These are phyloP conservation scores for Thinocorus orbignyianus DNA, from an alignment of 2,113 vertebrate genomes.

Conservation along the genomic window DNA sequence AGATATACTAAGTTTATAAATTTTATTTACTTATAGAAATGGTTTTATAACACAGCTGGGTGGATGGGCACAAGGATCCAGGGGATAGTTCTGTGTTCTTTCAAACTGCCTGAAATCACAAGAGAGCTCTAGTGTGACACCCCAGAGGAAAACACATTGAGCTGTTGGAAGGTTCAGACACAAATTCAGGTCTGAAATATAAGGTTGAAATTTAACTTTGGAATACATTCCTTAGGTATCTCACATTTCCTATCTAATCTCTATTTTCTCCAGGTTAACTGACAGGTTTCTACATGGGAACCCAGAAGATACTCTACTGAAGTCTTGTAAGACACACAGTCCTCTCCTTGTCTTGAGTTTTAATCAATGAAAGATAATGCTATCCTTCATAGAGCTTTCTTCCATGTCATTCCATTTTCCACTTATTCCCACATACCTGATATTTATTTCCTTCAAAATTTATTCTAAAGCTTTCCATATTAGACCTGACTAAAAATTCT, in stretches of 20 bases:
- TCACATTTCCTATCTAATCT: neutral
- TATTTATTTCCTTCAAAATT: neutral
- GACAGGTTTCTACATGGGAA: neutral
- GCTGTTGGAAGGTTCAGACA: neutral
- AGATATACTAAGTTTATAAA: neutral
- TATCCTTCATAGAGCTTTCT: neutral
- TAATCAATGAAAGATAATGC: neutral
- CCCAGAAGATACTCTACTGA: neutral
- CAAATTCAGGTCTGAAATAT: neutral
- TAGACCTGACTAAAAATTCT: neutral
- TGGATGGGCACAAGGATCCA: neutral
- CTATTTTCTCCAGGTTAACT: neutral
- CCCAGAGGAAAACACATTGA: neutral
- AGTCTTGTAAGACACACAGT: neutral
- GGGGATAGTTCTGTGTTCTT: neutral
- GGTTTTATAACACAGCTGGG: neutral
- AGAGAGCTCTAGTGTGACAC: neutral
- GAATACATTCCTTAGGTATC: neutral
- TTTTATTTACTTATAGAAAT: neutral
- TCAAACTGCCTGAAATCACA: neutral
- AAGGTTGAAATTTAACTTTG: neutral
- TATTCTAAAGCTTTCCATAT: neutral
- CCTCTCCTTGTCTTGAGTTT: neutral
- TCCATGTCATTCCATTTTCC: neutral
- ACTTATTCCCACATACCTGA: neutral